phyloP scores from a whole-genome alignment of 1,140 invertebrate species.

The Adelges cooleyi region DNA sequence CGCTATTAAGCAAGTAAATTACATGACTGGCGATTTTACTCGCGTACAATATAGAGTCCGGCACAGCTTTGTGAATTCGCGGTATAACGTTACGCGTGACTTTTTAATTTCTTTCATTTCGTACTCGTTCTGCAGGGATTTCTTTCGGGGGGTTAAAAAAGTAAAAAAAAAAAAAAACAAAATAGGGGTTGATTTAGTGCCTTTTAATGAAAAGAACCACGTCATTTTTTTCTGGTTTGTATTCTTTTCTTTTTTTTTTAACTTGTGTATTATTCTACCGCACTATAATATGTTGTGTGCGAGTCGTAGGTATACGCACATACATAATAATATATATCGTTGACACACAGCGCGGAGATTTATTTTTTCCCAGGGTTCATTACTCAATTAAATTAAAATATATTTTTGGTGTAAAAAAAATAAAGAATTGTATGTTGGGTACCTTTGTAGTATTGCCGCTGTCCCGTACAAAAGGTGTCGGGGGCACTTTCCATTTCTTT shows the following conservation, averaged over 20 bases:
- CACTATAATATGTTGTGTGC: too few relatives aligned
- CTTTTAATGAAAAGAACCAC: slow-evolving; percentile 24
- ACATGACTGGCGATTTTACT: too few relatives aligned
- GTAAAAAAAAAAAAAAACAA: too few relatives aligned
- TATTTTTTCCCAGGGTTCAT: slow-evolving; percentile 22
- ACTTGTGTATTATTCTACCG: too few relatives aligned
- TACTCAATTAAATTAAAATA: slow-evolving; percentile 27
- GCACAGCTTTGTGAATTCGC: not conserved
- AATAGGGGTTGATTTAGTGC: slow-evolving; percentile 27
- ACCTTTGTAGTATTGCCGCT: not conserved
- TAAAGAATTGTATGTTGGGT: not conserved
- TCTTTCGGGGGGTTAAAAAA: not conserved
- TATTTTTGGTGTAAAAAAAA: slow-evolving; percentile 10
- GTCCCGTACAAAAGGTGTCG: not conserved
- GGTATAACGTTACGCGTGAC: not conserved
- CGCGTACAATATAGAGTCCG: not conserved
- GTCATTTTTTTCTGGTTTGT: not conserved
- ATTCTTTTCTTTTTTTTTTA: not conserved
- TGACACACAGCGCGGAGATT: not conserved
- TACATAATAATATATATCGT: too few relatives aligned
- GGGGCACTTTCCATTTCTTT: not conserved
- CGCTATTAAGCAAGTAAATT: too few relatives aligned
- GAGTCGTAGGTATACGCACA: not conserved
- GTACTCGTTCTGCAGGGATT: not conserved
- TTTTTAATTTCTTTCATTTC: not conserved